Evolutionary conservation across 37 sponge, comb jelly and placozoan genomes (phyloP).

Genomic region (Geodia barretti): DNA sequence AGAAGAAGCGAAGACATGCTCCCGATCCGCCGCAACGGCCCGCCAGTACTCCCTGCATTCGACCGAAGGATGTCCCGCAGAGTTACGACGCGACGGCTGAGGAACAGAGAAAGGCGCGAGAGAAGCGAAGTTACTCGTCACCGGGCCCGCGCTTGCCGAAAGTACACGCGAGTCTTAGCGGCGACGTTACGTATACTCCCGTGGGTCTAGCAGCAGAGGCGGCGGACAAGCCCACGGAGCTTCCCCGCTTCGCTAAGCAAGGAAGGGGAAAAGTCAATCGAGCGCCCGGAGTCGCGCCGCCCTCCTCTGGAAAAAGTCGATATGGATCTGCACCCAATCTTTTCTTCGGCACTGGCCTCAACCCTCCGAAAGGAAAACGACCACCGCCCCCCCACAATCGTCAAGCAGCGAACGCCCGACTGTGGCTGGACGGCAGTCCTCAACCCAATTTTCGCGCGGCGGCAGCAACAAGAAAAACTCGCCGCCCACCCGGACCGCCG

Average conservation of each 20-base stretch:
- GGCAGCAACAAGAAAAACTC: background rate
- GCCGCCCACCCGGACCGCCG: background rate
- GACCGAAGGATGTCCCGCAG: background rate
- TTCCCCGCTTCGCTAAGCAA: background rate
- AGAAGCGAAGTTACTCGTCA: background rate
- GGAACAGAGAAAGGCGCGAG: too few species aligned
- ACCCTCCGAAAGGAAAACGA: background rate
- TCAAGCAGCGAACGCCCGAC: background rate
- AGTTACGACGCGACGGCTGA: too few species aligned
- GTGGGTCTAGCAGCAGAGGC: background rate
- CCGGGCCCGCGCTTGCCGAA: too few species aligned
- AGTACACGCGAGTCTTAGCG: too few species aligned
- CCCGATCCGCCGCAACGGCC: conserved; percentile 24
- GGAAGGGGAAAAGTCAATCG: background rate
- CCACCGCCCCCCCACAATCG: background rate
- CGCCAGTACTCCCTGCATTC: background rate
- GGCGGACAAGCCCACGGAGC: background rate
- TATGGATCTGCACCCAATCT: background rate
- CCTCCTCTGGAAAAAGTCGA: background rate
- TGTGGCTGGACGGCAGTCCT: conserved; percentile 29
- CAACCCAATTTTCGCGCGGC: background rate
- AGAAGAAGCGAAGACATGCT: background rate
- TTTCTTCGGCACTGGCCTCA: background rate
- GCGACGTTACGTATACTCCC: background rate
- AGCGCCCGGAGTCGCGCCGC: background rate